Base-by-base conservation (phyloP, 2,888 invertebrate genomes). In the Meloe dianella region DNA sequence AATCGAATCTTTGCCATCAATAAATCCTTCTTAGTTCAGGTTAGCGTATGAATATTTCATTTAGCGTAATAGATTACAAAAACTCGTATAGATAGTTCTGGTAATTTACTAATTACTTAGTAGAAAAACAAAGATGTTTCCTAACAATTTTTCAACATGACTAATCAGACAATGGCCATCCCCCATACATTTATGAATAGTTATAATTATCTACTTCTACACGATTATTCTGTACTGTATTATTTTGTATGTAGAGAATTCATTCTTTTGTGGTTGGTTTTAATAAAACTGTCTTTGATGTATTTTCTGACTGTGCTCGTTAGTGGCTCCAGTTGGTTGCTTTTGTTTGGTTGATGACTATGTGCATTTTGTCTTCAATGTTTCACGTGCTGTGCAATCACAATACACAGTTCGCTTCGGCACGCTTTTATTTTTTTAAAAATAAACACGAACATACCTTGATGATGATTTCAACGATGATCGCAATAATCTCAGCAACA, bases 221-320 rank as follows among this genome's bases (percentile, higher is more conserved):
- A 14, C 24, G 54, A 54, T 54, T 54, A 24, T 54, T 54, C 24
- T 5, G 4, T 6, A 9, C 61, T 64, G 60, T 61, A 69, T 66
- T 64, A 69, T 69, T 69, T 69, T 58, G 59, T 66, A 66, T 59
- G 71, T 68, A 63, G 76, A 63, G 76, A 77, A 79, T 78, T 78
- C 78, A 73, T 76, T 77, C 80, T 80, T 80, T 80, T 80, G 78
- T 68, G 24, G 71, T 59, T 56, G 68, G 73, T 71, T 79, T 79
- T 80, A 79, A 79, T 79, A 79, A 79, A 80, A 80, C 76, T 73
- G 67, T 77, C 80, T 81, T 81, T 81, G 81, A 81, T 79, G 80
- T 81, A 71, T 65, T 79, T 77, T 54, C 24, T 72, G 78, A 71
- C 73, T 74, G 65, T 73, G 78, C 79, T 81, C 81, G 80, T 81